Conservation (phyloP, 2,888 invertebrate species). For the Andrena hattorfiana region DNA sequence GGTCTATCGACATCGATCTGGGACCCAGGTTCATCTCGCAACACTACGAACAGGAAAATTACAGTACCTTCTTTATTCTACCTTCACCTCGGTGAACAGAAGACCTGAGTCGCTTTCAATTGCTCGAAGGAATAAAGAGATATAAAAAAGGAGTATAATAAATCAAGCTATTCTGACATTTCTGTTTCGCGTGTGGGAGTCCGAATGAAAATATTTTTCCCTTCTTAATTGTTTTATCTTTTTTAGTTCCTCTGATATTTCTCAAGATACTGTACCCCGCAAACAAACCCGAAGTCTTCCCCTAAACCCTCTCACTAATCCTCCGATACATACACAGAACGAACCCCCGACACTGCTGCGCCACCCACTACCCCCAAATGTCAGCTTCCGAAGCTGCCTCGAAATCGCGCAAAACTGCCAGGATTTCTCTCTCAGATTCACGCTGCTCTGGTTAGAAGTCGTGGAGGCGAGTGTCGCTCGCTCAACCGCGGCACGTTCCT, state of each 20-base stretch:
- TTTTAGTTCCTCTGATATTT: too few relatives aligned
- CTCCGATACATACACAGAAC: too few relatives aligned
- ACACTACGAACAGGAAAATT: not conserved
- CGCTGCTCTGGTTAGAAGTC: not conserved
- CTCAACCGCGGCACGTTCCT: conserved; percentile 45
- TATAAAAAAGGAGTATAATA: too few relatives aligned
- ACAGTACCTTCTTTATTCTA: not conserved
- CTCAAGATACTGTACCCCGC: too few relatives aligned
- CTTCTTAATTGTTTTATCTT: too few relatives aligned
- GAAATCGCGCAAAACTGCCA: not conserved
- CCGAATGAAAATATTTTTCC: too few relatives aligned
- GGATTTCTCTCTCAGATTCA: not conserved
- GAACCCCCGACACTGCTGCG: not conserved
- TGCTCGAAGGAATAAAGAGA: not conserved
- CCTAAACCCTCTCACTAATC: too few relatives aligned
- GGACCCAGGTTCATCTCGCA: not conserved
- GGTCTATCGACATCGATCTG: not conserved
- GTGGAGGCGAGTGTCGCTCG: conserved; percentile 22
- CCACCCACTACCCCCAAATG: not conserved
- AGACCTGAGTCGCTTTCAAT: not conserved
- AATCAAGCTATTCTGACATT: too few relatives aligned
- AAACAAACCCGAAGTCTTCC: too few relatives aligned
- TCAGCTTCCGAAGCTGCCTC: not conserved
- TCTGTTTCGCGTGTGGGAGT: too few relatives aligned
- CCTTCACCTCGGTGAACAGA: not conserved